Percentiles rank a stretch among this genome's conserved stretches.
Conservation (phyloP, 2,113 vertebrate species). For the Salvelinus sp. region DNA sequence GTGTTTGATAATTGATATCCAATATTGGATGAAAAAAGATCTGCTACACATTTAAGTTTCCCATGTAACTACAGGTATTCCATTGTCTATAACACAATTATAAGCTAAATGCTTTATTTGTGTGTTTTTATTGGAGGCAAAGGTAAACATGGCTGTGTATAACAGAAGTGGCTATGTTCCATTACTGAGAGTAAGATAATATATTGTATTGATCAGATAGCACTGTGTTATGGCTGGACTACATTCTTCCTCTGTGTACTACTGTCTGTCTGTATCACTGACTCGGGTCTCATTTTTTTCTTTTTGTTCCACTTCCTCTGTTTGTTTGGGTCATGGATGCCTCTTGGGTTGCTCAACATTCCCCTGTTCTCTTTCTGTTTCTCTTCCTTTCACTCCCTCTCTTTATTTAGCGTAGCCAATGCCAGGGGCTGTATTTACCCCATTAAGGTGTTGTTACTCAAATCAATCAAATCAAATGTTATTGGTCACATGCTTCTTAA, state of each 20-base stretch:
- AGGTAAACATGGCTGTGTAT: too few species aligned
- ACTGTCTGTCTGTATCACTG: constrained; percentile 4
- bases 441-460: constrained; percentile 37
- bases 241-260: constrained; percentile 19
- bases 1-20: too few species aligned
- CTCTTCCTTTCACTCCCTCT: constrained; percentile 21
- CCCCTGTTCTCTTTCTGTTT: constrained; percentile 15
- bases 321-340: not conserved
- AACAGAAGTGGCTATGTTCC: too few species aligned
- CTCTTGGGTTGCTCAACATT: not conserved
- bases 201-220: not conserved
- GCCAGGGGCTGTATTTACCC: constrained; percentile 52
- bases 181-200: too few species aligned
- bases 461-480: too few species aligned
- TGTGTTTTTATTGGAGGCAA: constrained; percentile 6
- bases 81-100: too few species aligned
- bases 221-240: not conserved
- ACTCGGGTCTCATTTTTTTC: constrained; percentile 14
- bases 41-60: too few species aligned
- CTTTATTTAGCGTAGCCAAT: constrained; percentile 54
- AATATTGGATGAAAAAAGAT: too few species aligned
- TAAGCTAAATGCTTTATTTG: not conserved
- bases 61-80: too few species aligned
- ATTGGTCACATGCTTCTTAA: too few species aligned
- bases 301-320: not conserved